These are phyloP conservation scores for Globodera rostochiensis DNA, from an alignment of 1,140 invertebrate species.

Conservation along the genomic window DNA sequence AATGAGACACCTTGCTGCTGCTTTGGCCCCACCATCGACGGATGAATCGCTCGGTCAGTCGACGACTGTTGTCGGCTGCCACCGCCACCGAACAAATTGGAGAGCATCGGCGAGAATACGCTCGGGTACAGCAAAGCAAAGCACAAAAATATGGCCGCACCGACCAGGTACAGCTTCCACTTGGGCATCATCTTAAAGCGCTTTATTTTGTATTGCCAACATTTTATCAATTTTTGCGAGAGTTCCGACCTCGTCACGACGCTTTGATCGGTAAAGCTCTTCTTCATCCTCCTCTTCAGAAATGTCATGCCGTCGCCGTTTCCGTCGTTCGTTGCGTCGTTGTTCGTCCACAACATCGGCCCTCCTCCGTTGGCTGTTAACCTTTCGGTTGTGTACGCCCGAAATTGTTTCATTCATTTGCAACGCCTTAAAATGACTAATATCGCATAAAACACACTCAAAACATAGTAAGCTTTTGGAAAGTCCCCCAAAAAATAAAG, in stretches of 20 bases:
- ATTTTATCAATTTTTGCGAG: neutral
- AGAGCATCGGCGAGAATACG: conserved; percentile 41
- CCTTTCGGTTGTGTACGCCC: neutral
- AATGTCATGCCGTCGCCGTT: conserved; percentile 3
- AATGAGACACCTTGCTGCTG: neutral
- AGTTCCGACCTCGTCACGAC: neutral
- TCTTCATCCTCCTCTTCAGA: conserved; percentile 2
- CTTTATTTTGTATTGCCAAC: neutral
- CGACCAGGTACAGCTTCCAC: conserved; percentile 44
- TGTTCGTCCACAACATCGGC: neutral
- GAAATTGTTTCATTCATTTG: neutral
- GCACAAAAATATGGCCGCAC: conserved; percentile 47
- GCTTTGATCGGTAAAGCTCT: neutral
- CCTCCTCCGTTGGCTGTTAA: neutral
- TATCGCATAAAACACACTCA: too few species aligned
- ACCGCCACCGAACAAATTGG: conserved; percentile 33
- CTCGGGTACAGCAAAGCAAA: conserved; percentile 50
- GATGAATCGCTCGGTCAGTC: conserved; percentile 24
- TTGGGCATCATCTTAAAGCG: conserved; percentile 46
- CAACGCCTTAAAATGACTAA: neutral
- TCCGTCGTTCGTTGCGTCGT: neutral
- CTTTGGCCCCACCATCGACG: conserved; percentile 27
- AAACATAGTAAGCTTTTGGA: too few species aligned
- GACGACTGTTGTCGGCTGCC: neutral
- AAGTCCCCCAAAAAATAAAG: too few species aligned